Percentiles rank a stretch among this genome's conserved stretches.
phyloP scores from a whole-genome alignment of 2,113 vertebrate genomes.

The Hypanus sabinus region DNA sequence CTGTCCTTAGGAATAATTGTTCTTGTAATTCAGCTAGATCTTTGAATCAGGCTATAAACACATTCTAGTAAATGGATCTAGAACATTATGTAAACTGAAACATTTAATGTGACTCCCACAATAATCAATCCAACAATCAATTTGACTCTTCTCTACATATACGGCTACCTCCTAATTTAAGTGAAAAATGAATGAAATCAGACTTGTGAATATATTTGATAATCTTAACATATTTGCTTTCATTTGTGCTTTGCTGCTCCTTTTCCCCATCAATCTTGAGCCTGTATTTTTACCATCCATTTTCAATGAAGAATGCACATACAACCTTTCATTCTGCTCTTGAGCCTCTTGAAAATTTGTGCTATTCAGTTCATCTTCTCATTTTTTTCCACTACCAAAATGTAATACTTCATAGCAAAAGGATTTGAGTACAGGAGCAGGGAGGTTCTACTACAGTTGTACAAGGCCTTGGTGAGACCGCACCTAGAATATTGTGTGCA shows the following conservation, averaged over 20 bases:
- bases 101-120: background rate
- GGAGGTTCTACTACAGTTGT: no score
- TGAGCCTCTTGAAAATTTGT: no score
- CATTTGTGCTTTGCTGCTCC: background rate
- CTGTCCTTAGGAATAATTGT: background rate
- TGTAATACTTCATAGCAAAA: no score
- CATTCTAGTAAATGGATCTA: no score
- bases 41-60: background rate
- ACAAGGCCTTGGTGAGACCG: no score
- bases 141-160: background rate
- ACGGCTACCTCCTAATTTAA: background rate
- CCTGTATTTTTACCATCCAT: background rate
- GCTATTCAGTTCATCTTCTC: no score
- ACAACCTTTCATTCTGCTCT: no score
- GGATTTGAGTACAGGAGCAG: no score
- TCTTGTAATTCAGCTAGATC: background rate
- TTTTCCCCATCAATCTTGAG: background rate
- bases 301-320: no score
- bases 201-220: background rate
- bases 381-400: no score
- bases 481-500: no score
- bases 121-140: background rate
- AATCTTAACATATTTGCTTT: background rate
- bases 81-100: no score
- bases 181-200: background rate